Base-by-base conservation (phyloP, 2,797 vertebrate genomes). In the Spinus pinus region DNA sequence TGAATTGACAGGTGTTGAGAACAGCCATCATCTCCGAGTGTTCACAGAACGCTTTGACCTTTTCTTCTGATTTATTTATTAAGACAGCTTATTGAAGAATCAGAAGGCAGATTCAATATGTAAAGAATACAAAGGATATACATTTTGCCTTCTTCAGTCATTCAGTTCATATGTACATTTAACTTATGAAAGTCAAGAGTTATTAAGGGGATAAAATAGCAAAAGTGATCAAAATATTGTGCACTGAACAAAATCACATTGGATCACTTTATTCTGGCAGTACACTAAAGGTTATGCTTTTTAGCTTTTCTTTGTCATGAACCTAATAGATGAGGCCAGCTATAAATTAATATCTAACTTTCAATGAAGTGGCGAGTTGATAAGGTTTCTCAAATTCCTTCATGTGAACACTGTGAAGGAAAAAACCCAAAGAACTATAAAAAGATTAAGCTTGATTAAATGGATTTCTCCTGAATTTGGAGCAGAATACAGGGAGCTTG, bases 361-460 rank as follows among this genome's bases (percentile, higher is more conserved):
- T 46, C 41, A 81, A 21, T 69, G 46, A 71, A 74, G 16, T 53
- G 12, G 19, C 12, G 33, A 64, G 8, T 6, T 71, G 21, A 37
- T 53, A 74, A 62, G 81, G 11, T 56, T 77, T 60, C 27, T 11
- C 12, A 12, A 69, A 85, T 30, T 14, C 15, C 49, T 60, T 74
- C 1, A 53, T 9, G 8, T 9, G 83, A 77, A 57, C 17, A 67
- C 5, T 50, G 14, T 10, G 17, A 72, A 61, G 5, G 12, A 54
- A 41, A 51, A 30, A 14, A 1, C 0, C 0, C 4, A 35, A 37
- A 64, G 21, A 33, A 1, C 0, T 75, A 11, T 53, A 37, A 80
- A 79, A 81, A 67, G 12, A 21, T 22, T 81, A 37, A 33, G 1
- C 19, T 61, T 80, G 35, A 85, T 37, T 5, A 82, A 78, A 74